Conservation (phyloP, 2,797 vertebrate genomes). For the Pitangus sulphuratus region DNA sequence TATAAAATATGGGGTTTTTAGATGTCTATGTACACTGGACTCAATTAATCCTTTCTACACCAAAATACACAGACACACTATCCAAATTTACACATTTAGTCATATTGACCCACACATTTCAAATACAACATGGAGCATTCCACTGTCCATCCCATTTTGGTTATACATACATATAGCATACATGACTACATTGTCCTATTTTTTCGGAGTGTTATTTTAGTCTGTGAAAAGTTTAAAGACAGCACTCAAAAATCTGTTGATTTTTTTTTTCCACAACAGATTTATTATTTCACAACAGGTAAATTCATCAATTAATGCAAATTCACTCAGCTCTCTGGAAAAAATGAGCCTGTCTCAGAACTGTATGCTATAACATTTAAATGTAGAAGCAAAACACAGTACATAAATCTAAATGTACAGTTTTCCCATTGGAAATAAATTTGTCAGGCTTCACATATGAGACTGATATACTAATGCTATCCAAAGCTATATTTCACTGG, state of each 20-base stretch:
- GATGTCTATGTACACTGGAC: not conserved
- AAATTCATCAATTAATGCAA: not conserved
- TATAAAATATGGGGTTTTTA: not conserved
- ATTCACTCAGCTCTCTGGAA: not conserved
- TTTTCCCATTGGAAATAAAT: constrained; percentile 7
- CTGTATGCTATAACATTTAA: not conserved
- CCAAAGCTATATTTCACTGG: not conserved
- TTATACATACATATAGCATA: not conserved
- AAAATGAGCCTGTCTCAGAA: not conserved
- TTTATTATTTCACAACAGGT: not conserved
- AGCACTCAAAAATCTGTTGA: not conserved
- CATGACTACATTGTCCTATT: not conserved
- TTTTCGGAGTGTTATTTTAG: not conserved
- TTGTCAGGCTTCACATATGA: not conserved
- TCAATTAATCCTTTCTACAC: not conserved
- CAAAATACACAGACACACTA: not conserved
- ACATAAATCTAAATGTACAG: not conserved
- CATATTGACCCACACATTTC: not conserved
- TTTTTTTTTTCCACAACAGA: not conserved
- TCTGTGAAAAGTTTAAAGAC: not conserved
- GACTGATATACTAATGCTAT: not conserved
- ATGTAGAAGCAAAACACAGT: not conserved
- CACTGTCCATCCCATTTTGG: not conserved
- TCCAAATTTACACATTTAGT: not conserved
- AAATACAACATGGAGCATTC: not conserved